Evolutionary conservation across 2,113 vertebrate genomes (phyloP).

Genomic region (Sylvietta virens): DNA sequence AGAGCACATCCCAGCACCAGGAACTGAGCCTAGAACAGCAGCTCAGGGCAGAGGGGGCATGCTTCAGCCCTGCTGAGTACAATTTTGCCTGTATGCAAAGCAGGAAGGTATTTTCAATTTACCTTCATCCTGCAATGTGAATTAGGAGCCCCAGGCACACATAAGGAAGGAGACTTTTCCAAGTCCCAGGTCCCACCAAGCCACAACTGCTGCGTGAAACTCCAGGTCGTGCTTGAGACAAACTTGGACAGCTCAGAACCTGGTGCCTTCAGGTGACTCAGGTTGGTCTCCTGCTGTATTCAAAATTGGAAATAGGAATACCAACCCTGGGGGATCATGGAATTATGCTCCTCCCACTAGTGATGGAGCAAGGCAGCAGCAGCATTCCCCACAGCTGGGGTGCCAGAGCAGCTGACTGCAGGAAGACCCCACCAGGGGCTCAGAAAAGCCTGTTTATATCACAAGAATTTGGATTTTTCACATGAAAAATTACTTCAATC

Average conservation of each 20-base stretch:
- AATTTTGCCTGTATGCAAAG: neutral
- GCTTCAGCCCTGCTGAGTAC: neutral
- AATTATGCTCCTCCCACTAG: neutral
- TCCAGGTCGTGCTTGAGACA: neutral
- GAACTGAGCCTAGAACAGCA: neutral
- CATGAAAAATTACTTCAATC: neutral
- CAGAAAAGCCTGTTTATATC: neutral
- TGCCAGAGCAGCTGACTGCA: neutral
- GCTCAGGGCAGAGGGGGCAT: neutral
- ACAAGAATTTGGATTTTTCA: neutral
- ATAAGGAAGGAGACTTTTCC: neutral
- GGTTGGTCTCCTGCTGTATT: neutral
- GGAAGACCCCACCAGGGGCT: neutral
- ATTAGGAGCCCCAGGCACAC: neutral
- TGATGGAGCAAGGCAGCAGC: neutral
- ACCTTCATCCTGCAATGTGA: neutral
- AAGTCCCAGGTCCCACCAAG: neutral
- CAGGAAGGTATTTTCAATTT: neutral
- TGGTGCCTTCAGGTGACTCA: neutral
- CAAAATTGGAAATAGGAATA: neutral
- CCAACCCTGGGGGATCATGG: accelerated
- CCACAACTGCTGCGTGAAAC: neutral
- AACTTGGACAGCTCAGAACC: neutral
- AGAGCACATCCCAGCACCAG: neutral
- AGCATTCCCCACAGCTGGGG: neutral